Evolutionary conservation across 2,113 vertebrate species (phyloP), one percentile per base, ranked within the genome.

Genomic region (Numenius arquata): DNA sequence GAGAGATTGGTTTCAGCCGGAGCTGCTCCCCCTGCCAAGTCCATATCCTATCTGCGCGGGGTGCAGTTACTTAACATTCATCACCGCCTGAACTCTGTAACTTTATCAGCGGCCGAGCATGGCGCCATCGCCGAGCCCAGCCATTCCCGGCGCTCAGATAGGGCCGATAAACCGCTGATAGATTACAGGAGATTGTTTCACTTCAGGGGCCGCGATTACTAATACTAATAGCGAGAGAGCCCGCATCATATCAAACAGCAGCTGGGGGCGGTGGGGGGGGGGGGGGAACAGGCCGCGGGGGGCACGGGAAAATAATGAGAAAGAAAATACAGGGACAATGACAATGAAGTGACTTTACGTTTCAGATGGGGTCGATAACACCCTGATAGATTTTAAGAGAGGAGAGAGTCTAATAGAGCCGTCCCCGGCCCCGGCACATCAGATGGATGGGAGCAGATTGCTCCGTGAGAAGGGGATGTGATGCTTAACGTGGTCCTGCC

Each of bases 161-260:
- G 98, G 98, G 88, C 97, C 72, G 99, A 99, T 99, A 99, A 99
- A 97, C 34, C 89, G 17, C 98, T 99, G 98, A 98, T 98, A 99
- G 99, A 99, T 99, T 98, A 99, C 99, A 98, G 95, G 97, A 99
- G 99, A 99, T 99, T 98, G 99, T 98, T 98, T 98, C 98, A 98
- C 98, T 99, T 98, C 96, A 98, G 98, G 98, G 98, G 98, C 99
- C 98, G 97, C 97, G 97, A 96, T 97, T 98, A 97, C 98, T 97
- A 94, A 97, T 85, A 96, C 98, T 98, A 98, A 98, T 97, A 98
- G 97, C 97, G 92, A 59, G 77, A 34, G 84, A 97, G 95, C 81
- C 92, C 96, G 14, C 95, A 78, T 91, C 90, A 58, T 71, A 95
- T 73, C 95, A 47, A 77, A 73, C 89, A 29, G 72, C 76, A 53